Evolutionary conservation across 2,113 vertebrate species (phyloP).

Genomic region (Sceloporus undulatus): DNA sequence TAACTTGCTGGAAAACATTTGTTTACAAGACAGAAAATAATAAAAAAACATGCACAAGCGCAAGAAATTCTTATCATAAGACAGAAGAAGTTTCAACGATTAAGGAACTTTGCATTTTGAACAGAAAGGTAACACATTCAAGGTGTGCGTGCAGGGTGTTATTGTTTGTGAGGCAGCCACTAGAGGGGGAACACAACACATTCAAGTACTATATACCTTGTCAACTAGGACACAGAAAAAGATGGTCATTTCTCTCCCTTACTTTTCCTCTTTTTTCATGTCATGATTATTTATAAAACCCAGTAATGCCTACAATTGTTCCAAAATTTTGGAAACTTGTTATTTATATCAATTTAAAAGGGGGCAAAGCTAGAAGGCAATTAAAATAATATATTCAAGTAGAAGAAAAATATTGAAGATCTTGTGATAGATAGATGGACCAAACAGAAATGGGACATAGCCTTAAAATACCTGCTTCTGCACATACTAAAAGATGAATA

Average conservation of each 20-base stretch:
- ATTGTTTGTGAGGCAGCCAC: constrained; percentile 1
- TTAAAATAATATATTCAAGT: constrained; percentile 3
- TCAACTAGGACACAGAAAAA: background rate
- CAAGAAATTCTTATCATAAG: background rate
- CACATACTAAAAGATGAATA: constrained; percentile 53
- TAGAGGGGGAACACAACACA: constrained; percentile 9
- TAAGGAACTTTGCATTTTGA: background rate
- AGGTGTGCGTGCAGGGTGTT: background rate
- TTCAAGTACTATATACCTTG: background rate
- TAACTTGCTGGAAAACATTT: background rate
- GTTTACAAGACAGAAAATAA: background rate
- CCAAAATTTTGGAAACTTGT: background rate
- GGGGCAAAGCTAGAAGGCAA: constrained; percentile 11
- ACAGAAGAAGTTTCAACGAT: background rate
- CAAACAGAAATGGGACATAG: constrained; percentile 41
- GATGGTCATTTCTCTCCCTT: background rate
- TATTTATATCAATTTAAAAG: constrained; percentile 1
- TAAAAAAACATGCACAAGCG: background rate
- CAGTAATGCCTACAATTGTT: background rate
- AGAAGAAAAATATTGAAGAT: constrained; percentile 29
- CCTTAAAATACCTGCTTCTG: constrained; percentile 9
- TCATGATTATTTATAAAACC: constrained; percentile 6
- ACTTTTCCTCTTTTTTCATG: background rate
- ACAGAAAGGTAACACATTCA: background rate
- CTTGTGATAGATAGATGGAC: constrained; percentile 47